Evolutionary conservation across 1,140 invertebrate species (phyloP).

Genomic region (Temnothorax longispinosus): DNA sequence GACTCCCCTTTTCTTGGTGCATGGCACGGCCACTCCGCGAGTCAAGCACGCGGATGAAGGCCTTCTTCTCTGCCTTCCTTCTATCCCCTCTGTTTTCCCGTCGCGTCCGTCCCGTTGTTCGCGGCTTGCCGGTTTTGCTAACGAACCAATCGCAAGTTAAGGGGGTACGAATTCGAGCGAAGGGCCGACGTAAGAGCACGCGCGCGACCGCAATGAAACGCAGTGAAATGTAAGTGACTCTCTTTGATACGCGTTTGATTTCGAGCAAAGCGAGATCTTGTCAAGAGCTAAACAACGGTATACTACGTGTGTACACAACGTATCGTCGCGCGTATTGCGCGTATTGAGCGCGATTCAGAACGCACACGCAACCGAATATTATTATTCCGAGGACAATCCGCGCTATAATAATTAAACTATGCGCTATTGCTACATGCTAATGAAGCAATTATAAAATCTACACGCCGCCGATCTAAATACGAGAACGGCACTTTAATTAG

Average conservation of each 20-base stretch:
- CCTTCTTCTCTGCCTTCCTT: conserved; percentile 1
- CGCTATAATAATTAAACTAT: conserved; percentile 23
- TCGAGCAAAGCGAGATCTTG: background rate
- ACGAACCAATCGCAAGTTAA: conserved; percentile 67
- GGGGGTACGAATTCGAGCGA: background rate
- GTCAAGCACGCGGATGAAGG: conserved; percentile 70
- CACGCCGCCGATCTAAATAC: conserved; percentile 15
- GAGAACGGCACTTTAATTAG: conserved; percentile 40
- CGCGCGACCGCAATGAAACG: background rate
- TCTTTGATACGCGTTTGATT: background rate
- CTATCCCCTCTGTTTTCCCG: conserved; percentile 12
- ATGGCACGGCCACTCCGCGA: conserved; percentile 60
- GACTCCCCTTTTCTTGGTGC: conserved; percentile 61
- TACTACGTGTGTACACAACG: too few species aligned
- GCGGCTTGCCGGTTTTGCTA: conserved; percentile 28
- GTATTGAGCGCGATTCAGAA: background rate
- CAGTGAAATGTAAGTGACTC: background rate
- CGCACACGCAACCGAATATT: background rate
- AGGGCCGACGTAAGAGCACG: too few species aligned
- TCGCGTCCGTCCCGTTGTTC: conserved; percentile 17
- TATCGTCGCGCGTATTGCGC: background rate
- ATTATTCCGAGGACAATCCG: background rate
- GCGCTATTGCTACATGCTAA: conserved; percentile 14
- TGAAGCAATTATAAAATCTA: conserved; percentile 45
- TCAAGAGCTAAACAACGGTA: background rate